Percentiles rank a stretch among this genome's conserved stretches.
Evolutionary conservation across 2,113 vertebrate genomes (phyloP).

Genomic region (Scartelaos histophorus): DNA sequence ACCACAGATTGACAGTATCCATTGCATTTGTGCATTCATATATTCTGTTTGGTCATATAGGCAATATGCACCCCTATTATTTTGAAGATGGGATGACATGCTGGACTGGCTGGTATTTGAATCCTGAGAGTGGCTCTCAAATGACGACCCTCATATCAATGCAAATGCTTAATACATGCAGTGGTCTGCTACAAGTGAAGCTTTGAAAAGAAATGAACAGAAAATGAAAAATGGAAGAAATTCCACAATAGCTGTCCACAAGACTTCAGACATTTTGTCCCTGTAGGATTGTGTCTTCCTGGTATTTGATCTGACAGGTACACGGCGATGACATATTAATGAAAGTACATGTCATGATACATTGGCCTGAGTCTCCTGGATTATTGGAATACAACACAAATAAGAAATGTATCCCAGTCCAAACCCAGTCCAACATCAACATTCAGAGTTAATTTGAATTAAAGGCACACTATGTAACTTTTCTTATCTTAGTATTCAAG

Average conservation of each 20-base stretch:
- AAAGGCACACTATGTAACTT: too few species aligned
- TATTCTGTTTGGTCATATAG: background rate
- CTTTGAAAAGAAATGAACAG: background rate
- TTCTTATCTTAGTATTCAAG: too few species aligned
- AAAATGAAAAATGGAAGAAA: background rate
- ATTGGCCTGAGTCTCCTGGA: too few species aligned
- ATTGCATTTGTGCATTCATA: background rate
- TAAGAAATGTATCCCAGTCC: too few species aligned
- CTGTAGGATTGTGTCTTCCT: background rate
- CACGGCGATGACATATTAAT: too few species aligned
- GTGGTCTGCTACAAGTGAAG: background rate
- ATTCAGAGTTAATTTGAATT: too few species aligned
- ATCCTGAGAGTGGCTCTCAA: conserved; percentile 41
- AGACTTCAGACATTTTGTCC: background rate
- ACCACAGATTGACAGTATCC: background rate
- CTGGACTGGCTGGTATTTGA: background rate
- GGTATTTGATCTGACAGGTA: too few species aligned
- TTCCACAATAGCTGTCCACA: background rate
- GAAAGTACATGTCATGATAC: too few species aligned
- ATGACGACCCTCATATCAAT: conserved; percentile 61
- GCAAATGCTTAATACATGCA: conserved; percentile 71
- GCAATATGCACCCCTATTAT: background rate
- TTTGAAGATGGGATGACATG: background rate
- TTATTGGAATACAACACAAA: too few species aligned
- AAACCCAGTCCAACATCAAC: too few species aligned